Conservation (phyloP, 2,888 invertebrate species). For the Agrochola macilenta region DNA sequence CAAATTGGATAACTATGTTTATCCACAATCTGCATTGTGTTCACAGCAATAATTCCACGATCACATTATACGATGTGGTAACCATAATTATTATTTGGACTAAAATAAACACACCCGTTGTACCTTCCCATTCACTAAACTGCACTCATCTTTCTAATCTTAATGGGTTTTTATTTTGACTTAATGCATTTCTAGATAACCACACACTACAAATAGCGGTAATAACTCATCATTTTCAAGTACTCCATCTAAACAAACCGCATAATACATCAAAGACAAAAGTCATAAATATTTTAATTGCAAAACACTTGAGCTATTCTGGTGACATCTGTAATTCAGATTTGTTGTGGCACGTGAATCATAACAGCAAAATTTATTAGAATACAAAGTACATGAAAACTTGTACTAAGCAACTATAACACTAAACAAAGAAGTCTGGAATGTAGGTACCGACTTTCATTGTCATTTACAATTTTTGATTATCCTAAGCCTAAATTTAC, state of each 20-base stretch:
- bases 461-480: conserved; percentile 33
- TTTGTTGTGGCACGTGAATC: conserved; percentile 58
- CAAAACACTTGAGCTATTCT: conserved; percentile 69
- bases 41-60: not conserved
- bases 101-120: conserved; percentile 27
- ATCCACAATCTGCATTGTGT: not conserved
- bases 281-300: conserved; percentile 81
- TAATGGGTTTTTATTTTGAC: conserved; percentile 75
- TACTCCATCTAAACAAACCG: conserved; percentile 74
- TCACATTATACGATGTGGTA: not conserved
- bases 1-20: not conserved
- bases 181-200: conserved; percentile 80
- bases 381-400: conserved; percentile 63
- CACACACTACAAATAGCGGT: conserved; percentile 75
- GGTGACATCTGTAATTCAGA: conserved; percentile 67
- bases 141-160: conserved; percentile 62
- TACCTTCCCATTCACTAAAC: conserved; percentile 28
- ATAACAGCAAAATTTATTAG: conserved; percentile 55
- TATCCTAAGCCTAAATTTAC: conserved; percentile 12
- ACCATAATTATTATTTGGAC: not conserved
- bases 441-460: conserved; percentile 10
- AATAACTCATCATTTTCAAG: conserved; percentile 83
- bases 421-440: conserved; percentile 10
- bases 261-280: conserved; percentile 73
- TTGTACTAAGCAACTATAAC: conserved; percentile 1